Base-by-base conservation (phyloP, 1,140 invertebrate species). In the Panulirus ornatus region DNA sequence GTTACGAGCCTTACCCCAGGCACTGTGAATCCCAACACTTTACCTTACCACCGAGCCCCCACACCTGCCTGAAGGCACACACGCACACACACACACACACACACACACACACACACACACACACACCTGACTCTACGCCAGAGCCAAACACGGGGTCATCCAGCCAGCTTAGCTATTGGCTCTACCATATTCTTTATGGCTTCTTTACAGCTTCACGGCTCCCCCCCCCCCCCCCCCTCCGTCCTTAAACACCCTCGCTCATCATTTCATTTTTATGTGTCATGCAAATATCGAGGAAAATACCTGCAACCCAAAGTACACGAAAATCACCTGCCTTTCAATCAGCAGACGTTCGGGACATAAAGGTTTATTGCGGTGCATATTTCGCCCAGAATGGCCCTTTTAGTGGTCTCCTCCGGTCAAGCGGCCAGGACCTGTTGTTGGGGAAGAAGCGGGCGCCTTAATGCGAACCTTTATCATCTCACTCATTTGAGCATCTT, bases 221-320 rank as follows among this genome's bases (percentile, higher is more conserved):
- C n/a, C 16, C 16, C 16, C 16, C n/a, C 70, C 73, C 73, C 3
- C n/a, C 22, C 51, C 2, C n/a, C 16, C 16, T 14, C 16, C n/a
- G 22, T 36, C 73, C 3, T 16, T 19, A 75, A 30, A 75, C 34
- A 1, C 34, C 22, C 36, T 36, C 27, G 36, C 73, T 75, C 73
- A 19, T 42, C 73, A 27, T 22, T 36, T 22, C 22, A 40, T 40
- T 75, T 75, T 75, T 58, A 75, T 38, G 73, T 75, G 73, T 75
- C 73, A 75, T 75, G 73, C 73, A 75, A 75, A 75, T 75, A 75
- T 34, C 40, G 73, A 75, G 34, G n/a, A 75, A 34, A 75, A 75
- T 75, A 34, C 73, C 73, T 30, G 40, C 73, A 75, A 75, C 36
- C 30, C 42, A 75, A 75, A 75, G 73, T 40, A 36, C 73, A 75